Evolutionary conservation across 2,113 vertebrate genomes (phyloP), one percentile per base, ranked within the genome.

Genomic region (Myrmecobius fasciatus): DNA sequence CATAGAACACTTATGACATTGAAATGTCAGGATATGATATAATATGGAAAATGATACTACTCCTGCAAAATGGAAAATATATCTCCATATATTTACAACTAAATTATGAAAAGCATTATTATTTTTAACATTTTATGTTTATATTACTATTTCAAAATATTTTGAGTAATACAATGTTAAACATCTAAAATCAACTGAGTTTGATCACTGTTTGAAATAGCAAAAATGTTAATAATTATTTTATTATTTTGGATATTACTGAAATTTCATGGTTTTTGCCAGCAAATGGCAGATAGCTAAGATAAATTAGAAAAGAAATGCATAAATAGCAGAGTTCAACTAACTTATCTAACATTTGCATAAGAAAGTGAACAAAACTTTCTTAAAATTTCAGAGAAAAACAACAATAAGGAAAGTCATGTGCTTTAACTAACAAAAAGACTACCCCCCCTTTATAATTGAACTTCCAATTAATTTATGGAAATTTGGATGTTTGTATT

Each of bases 151-250:
- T 8, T 43, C 11, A 36, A 60, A 60, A 60, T 12, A 31, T 60
- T 60, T 60, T 36, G 28, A 60, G 31, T 31, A 60, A 60, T 36
- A 31, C 10, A 3, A 60, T 60, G 28, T 60, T 10, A 36, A 1
- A 36, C 8, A 75, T 88, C 14, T 95, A 75, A 60, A 31, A 91
- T 92, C 53, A 25, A 89, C 8, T 91, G 49, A 92, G 2, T 31
- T 92, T 94, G 28, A 93, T 11, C 54, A 36, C 91, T 53, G 53
- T 92, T 89, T 56, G 24, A 22, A 91, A 22, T 9, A 10, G 46
- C 14, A 91, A 48, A 1, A 92, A 94, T 94, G 92, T 90, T 94
- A 94, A 91, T 52, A 3, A 52, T 92, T 90, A 56, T 95, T 91
- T 75, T 17, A 52, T 95, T 91, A 89, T 0, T 9, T 43, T 51